A percentile compares a stretch with the other conserved stretches of the same genome.
Conservation (phyloP, 2,797 vertebrate species). For the Takifugu rubripes region DNA sequence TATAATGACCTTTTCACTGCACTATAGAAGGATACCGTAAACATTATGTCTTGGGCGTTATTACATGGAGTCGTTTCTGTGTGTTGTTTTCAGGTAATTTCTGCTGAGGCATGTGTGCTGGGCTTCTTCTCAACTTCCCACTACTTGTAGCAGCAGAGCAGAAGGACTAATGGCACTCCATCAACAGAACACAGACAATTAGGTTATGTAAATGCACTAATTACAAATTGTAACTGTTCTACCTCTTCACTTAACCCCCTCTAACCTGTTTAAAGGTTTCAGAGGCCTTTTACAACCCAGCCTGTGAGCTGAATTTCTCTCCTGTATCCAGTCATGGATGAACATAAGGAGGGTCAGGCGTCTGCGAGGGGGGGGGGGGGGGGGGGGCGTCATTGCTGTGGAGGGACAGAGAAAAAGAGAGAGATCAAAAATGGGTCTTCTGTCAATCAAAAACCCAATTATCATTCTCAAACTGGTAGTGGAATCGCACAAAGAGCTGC, state of each 20-base stretch:
- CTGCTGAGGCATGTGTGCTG: background rate
- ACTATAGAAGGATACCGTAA: too few relatives aligned
- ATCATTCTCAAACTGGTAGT: slow-evolving; percentile 62
- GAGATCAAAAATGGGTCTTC: slow-evolving; percentile 55
- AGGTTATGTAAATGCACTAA: slow-evolving; percentile 68
- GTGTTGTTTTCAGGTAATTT: background rate
- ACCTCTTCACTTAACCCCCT: slow-evolving; percentile 55
- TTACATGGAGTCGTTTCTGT: background rate
- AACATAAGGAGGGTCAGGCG: slow-evolving; percentile 20
- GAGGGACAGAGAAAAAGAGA: slow-evolving; percentile 43
- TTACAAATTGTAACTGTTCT: slow-evolving; percentile 44
- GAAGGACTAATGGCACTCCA: slow-evolving; percentile 41
- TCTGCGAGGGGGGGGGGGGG: background rate
- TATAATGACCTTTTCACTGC: too few relatives aligned
- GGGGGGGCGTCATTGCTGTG: background rate
- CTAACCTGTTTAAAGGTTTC: slow-evolving; percentile 50
- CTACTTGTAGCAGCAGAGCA: background rate
- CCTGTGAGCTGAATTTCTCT: slow-evolving; percentile 21
- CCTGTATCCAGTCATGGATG: slow-evolving; percentile 16
- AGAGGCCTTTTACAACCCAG: slow-evolving; percentile 10
- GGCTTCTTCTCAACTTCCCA: background rate
- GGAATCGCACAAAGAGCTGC: slow-evolving; percentile 57
- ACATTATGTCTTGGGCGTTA: too few relatives aligned
- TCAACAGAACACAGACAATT: slow-evolving; percentile 54
- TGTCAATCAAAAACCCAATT: slow-evolving; percentile 70